A percentile compares a stretch with the other conserved stretches of the same genome.
Conservation (phyloP, 92 coral and sea anemone genomes). For the Blastomussa wellsi region DNA sequence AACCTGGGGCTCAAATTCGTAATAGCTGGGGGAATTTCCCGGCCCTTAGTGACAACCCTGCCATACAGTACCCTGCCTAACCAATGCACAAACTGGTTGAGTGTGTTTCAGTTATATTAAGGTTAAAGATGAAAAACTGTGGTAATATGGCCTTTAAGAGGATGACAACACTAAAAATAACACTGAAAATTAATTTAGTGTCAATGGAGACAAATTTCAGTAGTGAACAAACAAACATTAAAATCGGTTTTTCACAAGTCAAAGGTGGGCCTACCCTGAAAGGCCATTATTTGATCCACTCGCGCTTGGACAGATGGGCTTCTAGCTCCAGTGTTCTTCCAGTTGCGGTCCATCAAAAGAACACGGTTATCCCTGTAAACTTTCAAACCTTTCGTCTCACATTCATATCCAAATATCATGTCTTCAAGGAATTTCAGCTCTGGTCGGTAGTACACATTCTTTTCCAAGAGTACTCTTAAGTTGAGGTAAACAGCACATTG, state of each 20-base stretch:
- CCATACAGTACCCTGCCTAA: too few species aligned
- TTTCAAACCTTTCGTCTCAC: constrained; percentile 39
- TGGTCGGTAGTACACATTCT: constrained; percentile 50
- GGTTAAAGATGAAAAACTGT: too few species aligned
- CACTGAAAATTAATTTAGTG: too few species aligned
- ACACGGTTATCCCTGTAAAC: constrained; percentile 41
- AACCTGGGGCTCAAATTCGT: too few species aligned
- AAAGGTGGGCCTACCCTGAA: background rate
- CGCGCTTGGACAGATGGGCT: constrained; percentile 8
- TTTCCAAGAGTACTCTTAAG: constrained; percentile 1
- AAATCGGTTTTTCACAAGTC: background rate
- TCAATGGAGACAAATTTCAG: too few species aligned
- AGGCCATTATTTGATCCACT: constrained; percentile 5
- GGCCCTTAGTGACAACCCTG: too few species aligned
- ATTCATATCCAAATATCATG: constrained; percentile 55
- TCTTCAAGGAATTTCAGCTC: constrained; percentile 38
- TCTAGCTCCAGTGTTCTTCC: constrained; percentile 34
- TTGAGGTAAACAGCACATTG: constrained; percentile 43
- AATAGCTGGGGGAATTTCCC: too few species aligned
- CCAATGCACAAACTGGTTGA: too few species aligned
- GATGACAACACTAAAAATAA: too few species aligned
- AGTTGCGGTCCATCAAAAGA: background rate
- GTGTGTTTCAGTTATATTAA: too few species aligned
- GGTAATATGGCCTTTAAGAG: too few species aligned
- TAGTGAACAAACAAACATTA: background rate